phyloP scores from a whole-genome alignment of 1,140 invertebrate genomes.

The Drosophila kurseongensis region DNA sequence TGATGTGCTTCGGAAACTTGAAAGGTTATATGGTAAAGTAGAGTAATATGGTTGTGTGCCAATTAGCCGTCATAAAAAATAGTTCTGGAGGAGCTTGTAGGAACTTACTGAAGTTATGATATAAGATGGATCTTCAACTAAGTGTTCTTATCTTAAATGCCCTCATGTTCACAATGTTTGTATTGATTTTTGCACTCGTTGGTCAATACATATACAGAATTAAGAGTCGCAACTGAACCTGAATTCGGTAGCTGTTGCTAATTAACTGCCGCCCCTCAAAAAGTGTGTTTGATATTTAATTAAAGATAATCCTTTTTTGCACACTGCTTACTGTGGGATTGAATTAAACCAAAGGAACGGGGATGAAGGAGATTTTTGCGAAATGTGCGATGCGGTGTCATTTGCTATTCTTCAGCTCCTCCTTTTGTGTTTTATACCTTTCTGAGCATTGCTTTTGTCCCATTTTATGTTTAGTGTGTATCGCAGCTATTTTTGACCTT shows the following conservation, averaged over 20 bases:
- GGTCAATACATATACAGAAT: slow-evolving; percentile 18
- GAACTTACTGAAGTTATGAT: not conserved
- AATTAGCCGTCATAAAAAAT: slow-evolving; percentile 3
- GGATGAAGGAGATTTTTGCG: slow-evolving; percentile 10
- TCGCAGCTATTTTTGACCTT: slow-evolving; percentile 84
- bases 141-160: too few species aligned
- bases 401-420: slow-evolving; percentile 36
- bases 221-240: slow-evolving; percentile 26
- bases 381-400: slow-evolving; percentile 41
- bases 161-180: too few species aligned
- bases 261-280: slow-evolving; percentile 50
- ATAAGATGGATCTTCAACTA: too few species aligned
- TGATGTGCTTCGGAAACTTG: slow-evolving; percentile 14
- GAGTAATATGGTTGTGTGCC: slow-evolving; percentile 1
- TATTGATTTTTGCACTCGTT: too few species aligned
- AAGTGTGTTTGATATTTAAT: slow-evolving; percentile 59
- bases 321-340: slow-evolving; percentile 30
- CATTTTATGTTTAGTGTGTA: slow-evolving; percentile 66
- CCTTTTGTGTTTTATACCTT: slow-evolving; percentile 7
- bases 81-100: not conserved
- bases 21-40: slow-evolving; percentile 17
- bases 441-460: slow-evolving; percentile 33
- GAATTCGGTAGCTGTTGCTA: slow-evolving; percentile 43
- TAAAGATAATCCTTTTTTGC: slow-evolving; percentile 70
- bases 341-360: not conserved